phyloP scores from a whole-genome alignment of 2,888 invertebrate species.

The Lepidocyrtinus sp. region DNA sequence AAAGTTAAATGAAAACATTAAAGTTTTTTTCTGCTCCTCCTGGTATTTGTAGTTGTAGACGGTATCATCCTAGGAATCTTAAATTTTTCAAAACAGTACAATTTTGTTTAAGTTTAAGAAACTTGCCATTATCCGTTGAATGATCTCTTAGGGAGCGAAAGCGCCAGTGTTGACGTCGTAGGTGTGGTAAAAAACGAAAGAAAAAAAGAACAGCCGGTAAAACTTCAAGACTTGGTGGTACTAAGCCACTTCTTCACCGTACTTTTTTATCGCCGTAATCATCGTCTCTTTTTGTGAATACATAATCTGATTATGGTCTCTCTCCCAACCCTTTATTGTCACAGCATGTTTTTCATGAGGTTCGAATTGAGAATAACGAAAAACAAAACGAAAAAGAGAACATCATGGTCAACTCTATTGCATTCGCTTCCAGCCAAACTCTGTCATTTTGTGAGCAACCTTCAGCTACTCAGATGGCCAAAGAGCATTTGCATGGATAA shows the following conservation, averaged over 20 bases:
- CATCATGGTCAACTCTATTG: slow-evolving; percentile 22
- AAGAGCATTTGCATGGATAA: slow-evolving; percentile 11
- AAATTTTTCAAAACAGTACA: neutral
- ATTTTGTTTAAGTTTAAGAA: neutral
- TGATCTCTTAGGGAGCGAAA: neutral
- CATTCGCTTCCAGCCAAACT: slow-evolving; percentile 27
- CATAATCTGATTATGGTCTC: slow-evolving; percentile 40
- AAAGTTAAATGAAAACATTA: no score
- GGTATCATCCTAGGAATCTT: slow-evolving; percentile 6
- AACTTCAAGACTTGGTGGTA: slow-evolving; percentile 32
- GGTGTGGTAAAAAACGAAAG: slow-evolving; percentile 32
- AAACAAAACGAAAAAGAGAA: neutral
- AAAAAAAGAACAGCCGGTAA: neutral
- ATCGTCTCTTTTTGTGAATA: neutral
- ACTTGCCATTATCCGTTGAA: neutral
- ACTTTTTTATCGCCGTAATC: neutral
- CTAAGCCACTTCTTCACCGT: slow-evolving; percentile 26
- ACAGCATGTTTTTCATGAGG: slow-evolving; percentile 10
- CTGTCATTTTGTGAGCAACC: neutral
- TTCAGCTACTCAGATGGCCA: slow-evolving; percentile 23
- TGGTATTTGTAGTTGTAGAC: neutral
- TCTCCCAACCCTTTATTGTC: slow-evolving; percentile 22
- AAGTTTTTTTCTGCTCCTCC: no score
- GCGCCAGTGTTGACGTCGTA: slow-evolving; percentile 14
- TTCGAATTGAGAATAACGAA: neutral